phyloP scores from a whole-genome alignment of 2,888 invertebrate genomes.

The Cephus nigrinus region DNA sequence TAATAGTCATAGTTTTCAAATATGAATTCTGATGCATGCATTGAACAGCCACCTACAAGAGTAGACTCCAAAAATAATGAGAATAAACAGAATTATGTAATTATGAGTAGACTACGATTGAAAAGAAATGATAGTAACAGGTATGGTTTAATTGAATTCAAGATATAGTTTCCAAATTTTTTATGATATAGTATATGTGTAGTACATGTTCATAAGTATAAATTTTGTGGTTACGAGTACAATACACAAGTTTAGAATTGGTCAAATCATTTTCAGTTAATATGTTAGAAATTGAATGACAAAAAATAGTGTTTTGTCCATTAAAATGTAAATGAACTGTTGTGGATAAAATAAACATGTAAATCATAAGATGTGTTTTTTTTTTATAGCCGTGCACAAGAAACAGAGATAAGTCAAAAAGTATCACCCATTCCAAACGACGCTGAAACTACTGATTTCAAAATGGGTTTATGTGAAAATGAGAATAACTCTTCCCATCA shows the following conservation, averaged over 20 bases:
- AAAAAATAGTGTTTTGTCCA: background rate
- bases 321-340: conserved; percentile 6
- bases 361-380: background rate
- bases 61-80: conserved; percentile 3
- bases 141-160: conserved; percentile 15
- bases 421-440: background rate
- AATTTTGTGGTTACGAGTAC: background rate
- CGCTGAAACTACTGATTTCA: background rate
- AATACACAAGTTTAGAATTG: background rate
- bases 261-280: background rate
- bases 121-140: conserved; percentile 21
- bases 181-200: background rate
- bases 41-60: background rate
- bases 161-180: background rate
- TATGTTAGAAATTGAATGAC: background rate
- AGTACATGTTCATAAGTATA: background rate
- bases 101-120: conserved; percentile 17
- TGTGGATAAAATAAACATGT: conserved; percentile 12
- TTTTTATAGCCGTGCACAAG: conserved; percentile 3
- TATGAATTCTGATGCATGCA: background rate
- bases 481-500: background rate
- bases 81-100: background rate
- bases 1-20: background rate
- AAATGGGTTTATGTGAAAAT: background rate
- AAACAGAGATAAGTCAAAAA: background rate